Evolutionary conservation across 2,113 vertebrate species (phyloP).

Genomic region (Montifringilla adamsi): DNA sequence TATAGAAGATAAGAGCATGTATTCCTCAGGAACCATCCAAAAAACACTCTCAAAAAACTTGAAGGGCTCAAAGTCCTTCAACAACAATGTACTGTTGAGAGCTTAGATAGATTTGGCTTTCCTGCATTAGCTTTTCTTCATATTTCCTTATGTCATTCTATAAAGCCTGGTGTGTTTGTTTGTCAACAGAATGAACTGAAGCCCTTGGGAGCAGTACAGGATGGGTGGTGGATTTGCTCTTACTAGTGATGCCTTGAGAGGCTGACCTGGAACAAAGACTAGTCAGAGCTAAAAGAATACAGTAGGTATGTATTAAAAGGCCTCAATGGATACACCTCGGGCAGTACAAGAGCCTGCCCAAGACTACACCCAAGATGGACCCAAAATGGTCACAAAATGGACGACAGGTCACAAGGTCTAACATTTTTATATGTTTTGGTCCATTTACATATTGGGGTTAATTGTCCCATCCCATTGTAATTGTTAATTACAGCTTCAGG

Average conservation of each 20-base stretch:
- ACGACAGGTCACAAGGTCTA: accelerated
- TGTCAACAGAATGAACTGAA: neutral
- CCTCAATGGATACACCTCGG: neutral
- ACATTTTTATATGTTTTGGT: neutral
- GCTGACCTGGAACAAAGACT: neutral
- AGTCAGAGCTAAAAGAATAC: neutral
- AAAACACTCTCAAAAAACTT: neutral
- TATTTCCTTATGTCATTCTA: neutral
- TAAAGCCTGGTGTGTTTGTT: neutral
- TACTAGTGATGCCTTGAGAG: neutral
- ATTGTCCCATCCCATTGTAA: neutral
- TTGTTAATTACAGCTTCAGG: neutral
- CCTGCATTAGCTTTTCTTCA: neutral
- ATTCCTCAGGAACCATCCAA: neutral
- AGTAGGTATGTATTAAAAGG: neutral
- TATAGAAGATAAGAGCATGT: neutral
- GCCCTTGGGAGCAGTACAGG: neutral
- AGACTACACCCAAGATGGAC: neutral
- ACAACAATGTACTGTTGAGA: neutral
- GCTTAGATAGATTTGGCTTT: neutral
- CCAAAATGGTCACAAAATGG: neutral
- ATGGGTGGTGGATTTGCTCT: neutral
- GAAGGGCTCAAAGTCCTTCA: neutral
- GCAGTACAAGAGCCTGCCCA: neutral
- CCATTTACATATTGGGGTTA: neutral